These are phyloP conservation scores for Bucorvus abyssinicus DNA, from an alignment of 2,797 vertebrate species.

Conservation along the genomic window DNA sequence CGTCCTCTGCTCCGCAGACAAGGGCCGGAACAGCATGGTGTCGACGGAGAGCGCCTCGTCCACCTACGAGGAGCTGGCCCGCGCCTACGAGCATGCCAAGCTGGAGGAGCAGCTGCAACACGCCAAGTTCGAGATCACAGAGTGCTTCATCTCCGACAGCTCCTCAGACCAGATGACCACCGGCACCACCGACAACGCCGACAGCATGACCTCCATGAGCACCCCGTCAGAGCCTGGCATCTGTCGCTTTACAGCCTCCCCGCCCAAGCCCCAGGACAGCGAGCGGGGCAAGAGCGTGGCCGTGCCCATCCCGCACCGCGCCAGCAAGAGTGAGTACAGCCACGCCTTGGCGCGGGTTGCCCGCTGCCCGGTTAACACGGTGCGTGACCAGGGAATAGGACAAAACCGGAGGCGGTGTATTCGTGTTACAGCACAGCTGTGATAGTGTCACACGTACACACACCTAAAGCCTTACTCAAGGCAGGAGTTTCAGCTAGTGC, in stretches of 20 bases:
- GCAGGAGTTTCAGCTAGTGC: no score
- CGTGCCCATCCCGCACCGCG: constrained; percentile 96
- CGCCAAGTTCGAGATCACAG: constrained; percentile 92
- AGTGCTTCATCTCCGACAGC: constrained; percentile 98
- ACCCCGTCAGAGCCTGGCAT: constrained; percentile 96
- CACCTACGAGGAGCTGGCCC: constrained; percentile 85
- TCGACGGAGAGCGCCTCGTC: constrained; percentile 91
- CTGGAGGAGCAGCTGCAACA: constrained; percentile 85
- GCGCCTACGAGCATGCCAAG: constrained; percentile 84
- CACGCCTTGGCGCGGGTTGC: no score
- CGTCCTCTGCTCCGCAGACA: constrained; percentile 75
- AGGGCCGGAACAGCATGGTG: constrained; percentile 99
- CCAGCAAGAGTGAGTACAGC: constrained; percentile 86
- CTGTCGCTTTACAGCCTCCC: constrained; percentile 96
- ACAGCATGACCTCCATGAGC: constrained; percentile 99
- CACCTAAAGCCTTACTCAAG: no score
- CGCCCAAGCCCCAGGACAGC: constrained; percentile 95
- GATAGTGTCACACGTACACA: no score
- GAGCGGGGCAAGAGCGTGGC: constrained; percentile 97
- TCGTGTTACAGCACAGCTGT: no score
- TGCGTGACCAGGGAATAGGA: no score
- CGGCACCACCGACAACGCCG: constrained; percentile 95
- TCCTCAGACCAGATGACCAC: constrained; percentile 99
- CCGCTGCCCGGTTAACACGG: no score
- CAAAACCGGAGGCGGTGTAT: no score